Conservation (phyloP, 2,113 vertebrate species). For the Hirundichthys speculiger region DNA sequence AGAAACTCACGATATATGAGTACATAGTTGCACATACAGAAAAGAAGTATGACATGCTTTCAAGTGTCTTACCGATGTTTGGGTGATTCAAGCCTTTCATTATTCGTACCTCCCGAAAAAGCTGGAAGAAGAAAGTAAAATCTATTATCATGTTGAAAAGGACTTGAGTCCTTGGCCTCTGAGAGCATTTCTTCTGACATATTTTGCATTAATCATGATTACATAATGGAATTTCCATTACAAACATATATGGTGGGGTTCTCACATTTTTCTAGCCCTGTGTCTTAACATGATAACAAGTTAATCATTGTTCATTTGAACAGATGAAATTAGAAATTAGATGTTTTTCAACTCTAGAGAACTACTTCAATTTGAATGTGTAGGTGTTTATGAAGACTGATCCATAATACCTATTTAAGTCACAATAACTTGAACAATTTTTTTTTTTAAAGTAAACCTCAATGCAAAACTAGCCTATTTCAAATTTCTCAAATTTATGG, state of each 20-base stretch:
- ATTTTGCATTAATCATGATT: background rate
- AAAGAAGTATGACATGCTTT: slow-evolving; percentile 2
- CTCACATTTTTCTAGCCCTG: no score
- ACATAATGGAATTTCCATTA: no score
- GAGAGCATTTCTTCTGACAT: slow-evolving; percentile 1
- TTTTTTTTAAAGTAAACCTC: no score
- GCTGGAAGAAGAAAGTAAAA: slow-evolving; percentile 73
- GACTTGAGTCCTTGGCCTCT: background rate
- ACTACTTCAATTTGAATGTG: background rate
- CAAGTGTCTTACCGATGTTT: slow-evolving; percentile 87
- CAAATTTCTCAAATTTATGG: no score
- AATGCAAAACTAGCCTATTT: no score
- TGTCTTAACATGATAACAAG: no score
- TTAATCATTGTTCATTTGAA: background rate
- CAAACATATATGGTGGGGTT: no score
- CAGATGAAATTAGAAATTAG: background rate
- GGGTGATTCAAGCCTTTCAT: slow-evolving; percentile 95
- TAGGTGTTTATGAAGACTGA: background rate
- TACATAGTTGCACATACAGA: slow-evolving; percentile 2
- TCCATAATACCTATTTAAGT: no score
- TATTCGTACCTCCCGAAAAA: slow-evolving; percentile 93
- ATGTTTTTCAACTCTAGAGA: background rate
- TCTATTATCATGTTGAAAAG: background rate
- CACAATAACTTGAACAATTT: no score
- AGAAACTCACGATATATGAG: background rate